Conservation (phyloP, 2,888 invertebrate genomes). For the Coleophora deauratella region DNA sequence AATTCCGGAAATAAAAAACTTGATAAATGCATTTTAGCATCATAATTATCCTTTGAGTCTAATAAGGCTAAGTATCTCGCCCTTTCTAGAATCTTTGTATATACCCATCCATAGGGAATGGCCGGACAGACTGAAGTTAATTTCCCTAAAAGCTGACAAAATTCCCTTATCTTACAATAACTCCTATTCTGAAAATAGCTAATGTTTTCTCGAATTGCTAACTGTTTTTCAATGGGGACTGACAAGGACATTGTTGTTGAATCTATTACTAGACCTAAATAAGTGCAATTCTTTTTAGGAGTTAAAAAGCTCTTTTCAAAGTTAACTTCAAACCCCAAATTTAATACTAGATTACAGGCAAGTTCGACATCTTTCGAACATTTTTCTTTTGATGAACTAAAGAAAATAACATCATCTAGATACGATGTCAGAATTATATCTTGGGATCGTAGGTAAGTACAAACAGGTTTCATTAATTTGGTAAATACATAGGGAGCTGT, state of each 20-base stretch:
- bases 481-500: slow-evolving; percentile 1
- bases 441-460: neutral
- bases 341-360: neutral
- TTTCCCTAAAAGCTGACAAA: neutral
- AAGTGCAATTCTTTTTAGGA: neutral
- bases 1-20: neutral
- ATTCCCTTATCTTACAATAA: slow-evolving; percentile 1
- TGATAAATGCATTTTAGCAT: neutral
- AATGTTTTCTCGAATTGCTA: neutral
- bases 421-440: neutral
- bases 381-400: neutral
- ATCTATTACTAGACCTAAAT: slow-evolving; percentile 1
- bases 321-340: slow-evolving; percentile 2
- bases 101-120: neutral
- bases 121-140: neutral
- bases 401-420: neutral
- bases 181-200: neutral
- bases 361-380: neutral
- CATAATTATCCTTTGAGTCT: neutral
- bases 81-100: neutral
- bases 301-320: slow-evolving; percentile 2
- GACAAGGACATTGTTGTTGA: neutral
- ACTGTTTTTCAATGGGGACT: neutral
- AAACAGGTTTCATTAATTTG: slow-evolving; percentile 3
- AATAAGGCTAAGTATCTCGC: neutral